A percentile compares a stretch with the other conserved stretches of the same genome.
Evolutionary conservation across 2,797 vertebrate species (phyloP).

Genomic region (Loris lydekkerianus): DNA sequence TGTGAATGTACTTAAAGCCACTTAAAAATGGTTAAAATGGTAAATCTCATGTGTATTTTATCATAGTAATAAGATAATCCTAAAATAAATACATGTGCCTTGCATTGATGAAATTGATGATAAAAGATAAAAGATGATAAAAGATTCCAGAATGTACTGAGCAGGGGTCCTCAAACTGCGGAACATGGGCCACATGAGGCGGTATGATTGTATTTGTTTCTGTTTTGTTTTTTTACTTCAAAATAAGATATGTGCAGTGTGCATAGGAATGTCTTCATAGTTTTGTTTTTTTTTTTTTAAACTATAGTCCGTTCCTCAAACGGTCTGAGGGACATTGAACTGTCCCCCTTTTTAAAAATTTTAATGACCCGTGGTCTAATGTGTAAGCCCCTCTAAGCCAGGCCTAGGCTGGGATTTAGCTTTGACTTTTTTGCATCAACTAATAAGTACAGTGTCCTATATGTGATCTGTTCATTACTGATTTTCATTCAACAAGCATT

Average conservation of each 20-base stretch:
- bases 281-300: too few relatives aligned
- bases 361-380: not conserved
- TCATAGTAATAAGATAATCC: not conserved
- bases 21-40: not conserved
- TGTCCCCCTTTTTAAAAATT: too few relatives aligned
- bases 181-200: too few relatives aligned
- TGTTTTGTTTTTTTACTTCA: too few relatives aligned
- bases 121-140: not conserved
- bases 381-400: not conserved
- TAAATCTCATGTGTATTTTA: not conserved
- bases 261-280: too few relatives aligned
- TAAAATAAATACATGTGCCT: not conserved
- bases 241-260: too few relatives aligned
- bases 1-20: not conserved
- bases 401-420: not conserved
- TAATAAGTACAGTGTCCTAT: rapidly evolving
- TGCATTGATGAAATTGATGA: not conserved
- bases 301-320: too few relatives aligned
- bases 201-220: too few relatives aligned
- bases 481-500: not conserved
- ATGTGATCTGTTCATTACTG: not conserved
- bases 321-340: too few relatives aligned
- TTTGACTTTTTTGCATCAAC: not conserved
- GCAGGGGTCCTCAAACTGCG: too few relatives aligned
- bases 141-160: not conserved